Conservation (phyloP, 2,113 vertebrate genomes). For the Numida meleagris region DNA sequence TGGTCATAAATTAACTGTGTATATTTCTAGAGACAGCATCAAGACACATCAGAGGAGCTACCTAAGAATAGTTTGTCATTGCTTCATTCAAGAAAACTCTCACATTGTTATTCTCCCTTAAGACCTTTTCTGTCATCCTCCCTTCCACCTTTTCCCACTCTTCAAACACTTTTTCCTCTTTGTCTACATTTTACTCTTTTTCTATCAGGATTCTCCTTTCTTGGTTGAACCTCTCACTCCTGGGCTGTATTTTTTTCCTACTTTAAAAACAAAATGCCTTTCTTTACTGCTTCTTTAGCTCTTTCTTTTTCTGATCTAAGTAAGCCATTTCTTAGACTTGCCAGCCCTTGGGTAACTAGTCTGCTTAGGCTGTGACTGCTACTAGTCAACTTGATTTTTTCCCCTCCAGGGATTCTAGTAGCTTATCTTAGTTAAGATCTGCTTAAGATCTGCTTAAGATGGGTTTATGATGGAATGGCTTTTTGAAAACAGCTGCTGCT, state of each 20-base stretch:
- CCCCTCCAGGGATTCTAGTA: neutral
- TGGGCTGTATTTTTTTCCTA: neutral
- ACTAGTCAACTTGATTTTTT: neutral
- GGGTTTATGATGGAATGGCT: neutral
- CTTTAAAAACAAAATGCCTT: neutral
- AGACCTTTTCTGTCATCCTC: neutral
- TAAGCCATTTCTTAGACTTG: neutral
- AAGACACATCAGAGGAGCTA: neutral
- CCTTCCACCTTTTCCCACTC: no score
- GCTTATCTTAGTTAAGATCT: neutral
- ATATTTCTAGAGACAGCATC: neutral
- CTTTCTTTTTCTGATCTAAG: neutral
- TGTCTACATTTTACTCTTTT: neutral
- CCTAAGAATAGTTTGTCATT: neutral
- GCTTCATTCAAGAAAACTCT: neutral
- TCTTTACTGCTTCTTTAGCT: neutral
- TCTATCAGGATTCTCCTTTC: neutral
- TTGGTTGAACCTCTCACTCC: neutral
- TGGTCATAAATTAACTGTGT: accelerated
- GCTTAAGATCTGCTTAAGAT: neutral
- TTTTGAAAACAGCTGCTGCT: neutral
- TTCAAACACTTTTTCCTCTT: accelerated
- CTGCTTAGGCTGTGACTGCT: neutral
- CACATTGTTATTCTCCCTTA: neutral
- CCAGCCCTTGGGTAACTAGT: neutral